Evolutionary conservation across 2,113 vertebrate species (phyloP).

Genomic region (Sturnira hondurensis): DNA sequence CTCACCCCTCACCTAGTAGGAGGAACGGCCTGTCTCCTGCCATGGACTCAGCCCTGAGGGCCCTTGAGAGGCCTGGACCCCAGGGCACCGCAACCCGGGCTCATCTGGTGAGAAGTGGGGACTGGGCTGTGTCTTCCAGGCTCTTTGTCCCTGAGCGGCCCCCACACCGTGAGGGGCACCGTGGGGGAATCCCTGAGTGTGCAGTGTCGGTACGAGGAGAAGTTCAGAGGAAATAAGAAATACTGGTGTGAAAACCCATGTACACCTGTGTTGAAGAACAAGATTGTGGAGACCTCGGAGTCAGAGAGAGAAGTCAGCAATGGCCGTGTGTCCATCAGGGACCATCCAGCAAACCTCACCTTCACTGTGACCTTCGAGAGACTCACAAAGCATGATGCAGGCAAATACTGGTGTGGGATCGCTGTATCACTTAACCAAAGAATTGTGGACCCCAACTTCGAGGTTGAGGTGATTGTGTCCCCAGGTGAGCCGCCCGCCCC

Average conservation of each 20-base stretch:
- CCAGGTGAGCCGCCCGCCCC: slow-evolving; percentile 13
- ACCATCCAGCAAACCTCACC: background rate
- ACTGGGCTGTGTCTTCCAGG: slow-evolving; percentile 36
- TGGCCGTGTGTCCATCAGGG: background rate
- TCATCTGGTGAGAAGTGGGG: background rate
- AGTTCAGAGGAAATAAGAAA: accelerated
- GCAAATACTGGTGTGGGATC: slow-evolving; percentile 25
- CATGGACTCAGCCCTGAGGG: background rate
- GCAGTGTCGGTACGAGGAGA: background rate
- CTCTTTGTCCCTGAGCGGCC: background rate
- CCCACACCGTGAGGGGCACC: accelerated
- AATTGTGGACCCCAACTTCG: accelerated
- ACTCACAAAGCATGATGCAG: background rate
- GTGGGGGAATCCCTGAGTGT: background rate
- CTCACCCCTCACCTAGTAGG: background rate
- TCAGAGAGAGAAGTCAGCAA: accelerated
- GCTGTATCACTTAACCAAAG: accelerated
- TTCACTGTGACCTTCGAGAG: slow-evolving; percentile 56
- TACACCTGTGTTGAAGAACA: accelerated
- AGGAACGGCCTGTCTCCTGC: background rate
- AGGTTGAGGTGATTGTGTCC: background rate
- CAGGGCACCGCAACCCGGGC: too few relatives aligned
- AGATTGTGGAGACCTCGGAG: background rate
- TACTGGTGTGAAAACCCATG: background rate
- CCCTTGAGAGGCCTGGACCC: background rate